Percentiles rank a stretch among this genome's conserved stretches.
Evolutionary conservation across 2,888 invertebrate genomes (phyloP).

Genomic region (Caenorhabditis angaria): DNA sequence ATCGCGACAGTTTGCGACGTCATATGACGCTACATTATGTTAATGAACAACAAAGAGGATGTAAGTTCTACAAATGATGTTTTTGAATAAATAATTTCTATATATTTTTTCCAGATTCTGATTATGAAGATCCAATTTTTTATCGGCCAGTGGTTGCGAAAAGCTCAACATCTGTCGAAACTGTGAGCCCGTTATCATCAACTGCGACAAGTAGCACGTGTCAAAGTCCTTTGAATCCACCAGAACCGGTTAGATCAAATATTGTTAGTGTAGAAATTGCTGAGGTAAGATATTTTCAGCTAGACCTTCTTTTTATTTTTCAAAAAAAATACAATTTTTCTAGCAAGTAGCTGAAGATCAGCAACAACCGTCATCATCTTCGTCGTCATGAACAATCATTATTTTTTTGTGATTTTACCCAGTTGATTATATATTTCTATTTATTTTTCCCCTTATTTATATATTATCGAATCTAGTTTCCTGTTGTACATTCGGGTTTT

Average conservation of each 20-base stretch:
- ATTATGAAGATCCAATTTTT: background rate
- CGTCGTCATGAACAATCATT: no score
- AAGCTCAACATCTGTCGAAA: background rate
- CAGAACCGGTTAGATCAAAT: background rate
- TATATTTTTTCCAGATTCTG: background rate
- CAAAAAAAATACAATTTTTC: background rate
- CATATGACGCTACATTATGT: slow-evolving; percentile 63
- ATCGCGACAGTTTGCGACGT: slow-evolving; percentile 53
- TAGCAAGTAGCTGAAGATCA: background rate
- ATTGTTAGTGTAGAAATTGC: background rate
- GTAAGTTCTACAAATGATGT: background rate
- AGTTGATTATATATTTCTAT: no score
- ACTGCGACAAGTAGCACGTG: background rate
- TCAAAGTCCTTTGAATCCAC: slow-evolving; percentile 1
- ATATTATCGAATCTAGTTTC: no score
- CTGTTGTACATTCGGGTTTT: no score
- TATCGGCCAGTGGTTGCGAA: background rate
- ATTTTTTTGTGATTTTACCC: no score
- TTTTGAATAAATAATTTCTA: background rate
- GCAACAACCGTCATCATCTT: background rate
- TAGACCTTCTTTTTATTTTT: background rate
- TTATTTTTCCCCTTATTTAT: no score
- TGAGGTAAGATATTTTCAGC: background rate
- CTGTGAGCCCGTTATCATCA: background rate
- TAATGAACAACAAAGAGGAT: slow-evolving; percentile 5